Evolutionary conservation across 2,888 invertebrate genomes (phyloP).

Genomic region (Ophion costatus): DNA sequence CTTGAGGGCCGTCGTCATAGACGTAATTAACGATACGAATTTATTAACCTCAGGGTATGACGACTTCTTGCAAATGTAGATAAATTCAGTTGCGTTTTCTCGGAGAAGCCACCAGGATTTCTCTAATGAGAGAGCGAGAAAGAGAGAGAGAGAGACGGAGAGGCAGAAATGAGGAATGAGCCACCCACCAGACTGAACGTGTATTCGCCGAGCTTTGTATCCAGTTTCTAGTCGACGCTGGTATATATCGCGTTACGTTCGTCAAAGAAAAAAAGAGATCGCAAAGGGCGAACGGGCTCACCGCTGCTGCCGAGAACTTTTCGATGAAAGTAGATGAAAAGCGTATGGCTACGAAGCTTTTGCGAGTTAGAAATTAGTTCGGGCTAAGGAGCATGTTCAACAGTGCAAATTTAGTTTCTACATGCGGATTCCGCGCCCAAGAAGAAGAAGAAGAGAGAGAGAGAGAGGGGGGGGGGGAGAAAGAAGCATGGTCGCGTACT

Average conservation of each 20-base stretch:
- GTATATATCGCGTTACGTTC: background rate
- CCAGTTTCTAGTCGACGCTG: background rate
- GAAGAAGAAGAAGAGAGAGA: too few species aligned
- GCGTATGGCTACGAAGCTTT: constrained; percentile 32
- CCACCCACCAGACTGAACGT: background rate
- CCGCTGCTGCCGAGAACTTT: constrained; percentile 22
- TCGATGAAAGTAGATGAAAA: constrained; percentile 25
- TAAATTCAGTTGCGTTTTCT: background rate
- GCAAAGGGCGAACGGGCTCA: constrained; percentile 3
- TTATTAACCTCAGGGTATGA: background rate
- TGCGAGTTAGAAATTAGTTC: constrained; percentile 48
- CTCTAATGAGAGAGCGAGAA: background rate
- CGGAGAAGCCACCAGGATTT: background rate
- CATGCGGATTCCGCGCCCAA: background rate
- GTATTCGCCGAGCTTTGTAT: background rate
- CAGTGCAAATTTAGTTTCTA: constrained; percentile 15
- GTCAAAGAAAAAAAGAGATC: background rate
- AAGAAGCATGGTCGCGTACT: background rate
- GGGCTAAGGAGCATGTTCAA: background rate
- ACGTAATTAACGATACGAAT: background rate
- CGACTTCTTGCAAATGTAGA: background rate
- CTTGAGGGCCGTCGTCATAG: background rate
- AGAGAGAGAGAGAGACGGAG: background rate
- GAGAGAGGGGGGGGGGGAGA: background rate
- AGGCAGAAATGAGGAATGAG: background rate